Evolutionary conservation across 2,113 vertebrate species (phyloP).

Genomic region (Mobula birostris): DNA sequence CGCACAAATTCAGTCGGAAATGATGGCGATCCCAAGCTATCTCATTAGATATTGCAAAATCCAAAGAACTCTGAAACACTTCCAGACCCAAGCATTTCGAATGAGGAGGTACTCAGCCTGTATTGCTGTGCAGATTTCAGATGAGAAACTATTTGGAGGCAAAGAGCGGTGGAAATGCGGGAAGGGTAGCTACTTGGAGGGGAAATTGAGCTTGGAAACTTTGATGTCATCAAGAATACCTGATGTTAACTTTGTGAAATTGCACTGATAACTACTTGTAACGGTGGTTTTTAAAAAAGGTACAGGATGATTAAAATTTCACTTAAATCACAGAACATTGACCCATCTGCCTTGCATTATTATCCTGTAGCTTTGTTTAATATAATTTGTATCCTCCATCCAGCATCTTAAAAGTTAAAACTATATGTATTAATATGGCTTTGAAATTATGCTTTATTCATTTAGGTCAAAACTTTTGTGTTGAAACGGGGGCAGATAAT

Average conservation of each 20-base stretch:
- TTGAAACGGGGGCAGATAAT: constrained; percentile 81
- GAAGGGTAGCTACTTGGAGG: no score
- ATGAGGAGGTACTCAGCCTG: no score
- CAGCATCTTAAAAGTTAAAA: not conserved
- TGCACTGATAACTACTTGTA: not conserved
- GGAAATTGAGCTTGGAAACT: not conserved
- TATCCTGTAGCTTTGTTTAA: not conserved
- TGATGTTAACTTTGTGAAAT: not conserved
- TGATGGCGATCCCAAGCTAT: no score
- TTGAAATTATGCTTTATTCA: constrained; percentile 42
- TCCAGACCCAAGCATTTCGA: no score
- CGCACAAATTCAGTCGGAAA: no score
- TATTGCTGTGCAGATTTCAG: no score
- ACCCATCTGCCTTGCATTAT: not conserved
- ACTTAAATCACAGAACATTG: not conserved
- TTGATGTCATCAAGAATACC: not conserved
- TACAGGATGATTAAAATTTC: not conserved
- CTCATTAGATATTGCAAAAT: no score
- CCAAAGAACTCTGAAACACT: no score
- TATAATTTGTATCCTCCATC: not conserved
- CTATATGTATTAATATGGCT: constrained; percentile 9
- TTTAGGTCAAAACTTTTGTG: constrained; percentile 83
- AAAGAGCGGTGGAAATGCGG: not conserved
- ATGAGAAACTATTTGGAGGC: no score
- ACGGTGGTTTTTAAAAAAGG: not conserved